A percentile compares a stretch with the other conserved stretches of the same genome.
Conservation (phyloP, 2,888 invertebrate species). For the Aphidoletes aphidimyza region DNA sequence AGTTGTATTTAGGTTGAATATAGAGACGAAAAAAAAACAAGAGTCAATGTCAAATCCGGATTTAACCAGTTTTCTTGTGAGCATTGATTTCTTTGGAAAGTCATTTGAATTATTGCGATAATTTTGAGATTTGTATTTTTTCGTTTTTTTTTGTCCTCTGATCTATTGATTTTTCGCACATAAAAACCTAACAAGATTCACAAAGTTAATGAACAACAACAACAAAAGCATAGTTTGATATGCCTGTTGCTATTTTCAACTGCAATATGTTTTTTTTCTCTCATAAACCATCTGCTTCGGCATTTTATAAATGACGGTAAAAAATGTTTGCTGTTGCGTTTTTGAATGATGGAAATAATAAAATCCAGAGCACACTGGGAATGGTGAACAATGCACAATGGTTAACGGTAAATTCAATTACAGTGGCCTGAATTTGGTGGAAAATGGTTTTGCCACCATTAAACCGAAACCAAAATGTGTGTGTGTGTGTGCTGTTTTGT, state of each 20-base stretch:
- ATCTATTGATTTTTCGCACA: constrained; percentile 37
- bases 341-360: too few relatives aligned
- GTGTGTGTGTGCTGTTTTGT: too few relatives aligned
- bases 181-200: neutral
- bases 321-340: neutral
- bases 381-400: neutral
- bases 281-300: neutral
- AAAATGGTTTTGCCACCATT: neutral
- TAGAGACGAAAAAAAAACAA: too few relatives aligned
- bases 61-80: neutral
- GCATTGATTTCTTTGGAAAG: neutral
- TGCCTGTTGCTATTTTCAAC: neutral
- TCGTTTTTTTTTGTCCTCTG: too few relatives aligned
- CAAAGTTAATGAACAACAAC: neutral
- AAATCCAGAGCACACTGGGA: too few relatives aligned
- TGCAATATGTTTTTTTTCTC: neutral
- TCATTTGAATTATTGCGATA: constrained; percentile 21
- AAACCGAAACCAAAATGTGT: too few relatives aligned
- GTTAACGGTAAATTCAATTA: constrained; percentile 34
- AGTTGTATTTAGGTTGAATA: too few relatives aligned
- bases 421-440: neutral
- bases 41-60: neutral
- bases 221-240: too few relatives aligned
- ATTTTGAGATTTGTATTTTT: neutral
- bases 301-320: too few relatives aligned